Evolutionary conservation across 2,797 vertebrate genomes (phyloP), one percentile per base, ranked within the genome.

Genomic region (Scolopax rusticola): DNA sequence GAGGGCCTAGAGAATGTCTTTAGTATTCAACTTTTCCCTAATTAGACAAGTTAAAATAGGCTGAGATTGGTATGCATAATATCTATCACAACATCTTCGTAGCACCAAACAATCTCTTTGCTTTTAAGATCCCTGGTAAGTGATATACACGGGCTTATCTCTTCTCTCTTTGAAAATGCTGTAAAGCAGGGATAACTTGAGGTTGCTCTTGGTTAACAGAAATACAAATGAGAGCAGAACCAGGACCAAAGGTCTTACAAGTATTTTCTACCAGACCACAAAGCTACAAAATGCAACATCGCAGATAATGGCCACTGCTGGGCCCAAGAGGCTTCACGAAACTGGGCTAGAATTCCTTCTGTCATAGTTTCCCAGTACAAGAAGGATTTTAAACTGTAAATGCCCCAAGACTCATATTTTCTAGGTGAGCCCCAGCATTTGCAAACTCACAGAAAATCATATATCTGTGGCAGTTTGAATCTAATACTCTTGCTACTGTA

Each of bases 101-200:
- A 87, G 68, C 8, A 14, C 54, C 57, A 84, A 93, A 79, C 68
- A 84, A 47, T 47, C 61, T 86, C 94, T 91, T 90, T 84, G 76
- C 30, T 90, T 81, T 95, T 76, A 84, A 86, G 76, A 94, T 94
- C 63, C 54, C 63, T 84, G 53, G 59, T 78, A 94, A 94, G 59
- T 61, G 61, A 94, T 90, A 88, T 23, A 57, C 50, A 28, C 2
- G 1, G 16, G 30, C 67, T 97, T 95, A 96, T 94, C 95, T 96
- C 33, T 71, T 41, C 28, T 78, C 30, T 76, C 88, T 95, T 96
- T 96, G 95, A 95, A 97, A 93, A 89, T 65, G 89, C 53, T 90
- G 76, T 93, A 94, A 96, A 95, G 60, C 25, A 25, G 9, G 68
- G 82, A 85, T 87, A 87, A 81, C 40, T 84, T 78, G 41, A 51